Percentiles rank a stretch among this genome's conserved stretches.
These are phyloP conservation scores for Aurelia aurita complex sp. Pacific DNA, from an alignment of 30 jellyfish, hydroid and myxozoan species.

Conservation along the genomic window DNA sequence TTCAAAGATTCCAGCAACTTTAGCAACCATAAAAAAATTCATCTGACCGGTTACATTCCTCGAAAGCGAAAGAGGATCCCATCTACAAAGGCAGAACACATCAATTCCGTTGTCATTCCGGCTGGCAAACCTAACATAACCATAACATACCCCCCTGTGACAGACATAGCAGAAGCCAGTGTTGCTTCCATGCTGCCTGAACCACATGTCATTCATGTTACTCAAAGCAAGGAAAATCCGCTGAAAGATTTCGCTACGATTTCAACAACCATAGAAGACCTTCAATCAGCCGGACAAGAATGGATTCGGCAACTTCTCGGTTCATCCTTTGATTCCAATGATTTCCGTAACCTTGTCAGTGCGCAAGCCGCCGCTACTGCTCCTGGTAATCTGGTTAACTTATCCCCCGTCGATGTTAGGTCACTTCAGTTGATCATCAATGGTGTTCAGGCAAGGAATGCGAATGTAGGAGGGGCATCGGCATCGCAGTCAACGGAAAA, in stretches of 20 bases:
- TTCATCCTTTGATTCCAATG: slow-evolving; percentile 32
- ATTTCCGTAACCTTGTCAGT: slow-evolving; percentile 29
- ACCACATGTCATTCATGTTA: background rate
- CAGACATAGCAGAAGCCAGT: background rate
- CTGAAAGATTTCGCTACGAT: slow-evolving; percentile 57
- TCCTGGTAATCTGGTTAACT: slow-evolving; percentile 26
- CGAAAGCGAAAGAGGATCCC: slow-evolving; percentile 51
- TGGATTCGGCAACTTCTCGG: slow-evolving; percentile 51
- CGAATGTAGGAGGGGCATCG: background rate
- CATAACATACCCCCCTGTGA: background rate
- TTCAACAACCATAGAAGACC: slow-evolving; percentile 44
- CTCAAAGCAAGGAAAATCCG: slow-evolving; percentile 22
- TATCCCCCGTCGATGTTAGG: slow-evolving; percentile 48
- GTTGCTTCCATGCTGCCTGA: background rate
- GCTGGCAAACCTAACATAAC: slow-evolving; percentile 8
- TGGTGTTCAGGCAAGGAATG: slow-evolving; percentile 44
- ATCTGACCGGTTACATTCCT: slow-evolving; percentile 47
- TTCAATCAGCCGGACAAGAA: slow-evolving; percentile 44
- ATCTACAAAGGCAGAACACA: background rate
- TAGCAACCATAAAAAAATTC: slow-evolving; percentile 65
- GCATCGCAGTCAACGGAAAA: background rate
- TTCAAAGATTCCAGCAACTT: slow-evolving; percentile 70
- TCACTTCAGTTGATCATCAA: slow-evolving; percentile 53
- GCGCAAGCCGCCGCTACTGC: slow-evolving; percentile 33
- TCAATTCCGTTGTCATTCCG: slow-evolving; percentile 15